Evolutionary conservation across 2,797 vertebrate species (phyloP), one percentile per base, ranked within the genome.

Genomic region (Cirrhinus mrigala): DNA sequence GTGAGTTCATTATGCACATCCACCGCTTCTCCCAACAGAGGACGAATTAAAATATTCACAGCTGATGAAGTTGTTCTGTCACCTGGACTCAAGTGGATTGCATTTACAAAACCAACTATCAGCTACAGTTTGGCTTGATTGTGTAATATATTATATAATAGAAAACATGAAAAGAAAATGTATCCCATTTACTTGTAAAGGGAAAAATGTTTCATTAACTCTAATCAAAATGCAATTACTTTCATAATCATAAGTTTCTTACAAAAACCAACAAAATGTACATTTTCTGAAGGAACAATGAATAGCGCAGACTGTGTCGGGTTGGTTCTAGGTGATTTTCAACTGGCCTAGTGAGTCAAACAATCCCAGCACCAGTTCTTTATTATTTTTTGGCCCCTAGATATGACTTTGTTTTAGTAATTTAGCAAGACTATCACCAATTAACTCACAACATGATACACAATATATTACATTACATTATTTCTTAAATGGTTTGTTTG

Each of bases 1-100:
- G 98, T 99, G 94, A 97, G 98, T 98, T 88, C 22, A 54, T 54
- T 22, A 73, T 22, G 68, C 50, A 27, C 48, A 64, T 18, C 52
- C 64, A 37, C 48, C 10, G 46, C 33, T 6, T 22, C 46, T 70
- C 33, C 50, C 33, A 20, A 15, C 15, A 27, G 46, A 24, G 3
- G 20, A 69, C 37, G 0, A 27, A 52, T 66, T 33, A 0, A 52
- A 54, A 37, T 68, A 50, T 64, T 29, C 77, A 48, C 40, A 56
- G 52, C 40, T 79, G 58, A 79, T 79, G 4, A 79, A 78, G 56
- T 48, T 46, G 56, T 46, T 64, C 76, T 62, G 56, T 62, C 76
- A 79, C 58, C 56, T 62, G 76, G 56, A 62, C 50, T 37, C 11
- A 37, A 33, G 18, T 56, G 29, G 74, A 76, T 37, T 37, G 73